phyloP scores from a whole-genome alignment of 2,113 vertebrate genomes.

The Petaurus breviceps region DNA sequence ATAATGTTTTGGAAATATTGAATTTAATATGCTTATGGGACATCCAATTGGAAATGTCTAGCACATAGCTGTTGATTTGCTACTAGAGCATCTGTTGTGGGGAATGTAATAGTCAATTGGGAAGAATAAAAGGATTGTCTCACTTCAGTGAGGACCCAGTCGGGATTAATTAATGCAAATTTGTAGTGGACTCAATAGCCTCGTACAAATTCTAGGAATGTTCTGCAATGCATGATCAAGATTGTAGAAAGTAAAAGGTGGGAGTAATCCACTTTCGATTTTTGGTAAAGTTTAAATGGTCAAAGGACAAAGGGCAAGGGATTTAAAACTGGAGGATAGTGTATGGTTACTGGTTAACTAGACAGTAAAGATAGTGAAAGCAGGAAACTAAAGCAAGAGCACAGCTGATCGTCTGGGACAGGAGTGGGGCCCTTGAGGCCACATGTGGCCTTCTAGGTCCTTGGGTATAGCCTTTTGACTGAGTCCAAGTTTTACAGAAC shows the following conservation, averaged over 20 bases:
- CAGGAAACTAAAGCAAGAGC: not conserved
- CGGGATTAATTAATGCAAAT: not conserved
- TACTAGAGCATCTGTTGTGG: not conserved
- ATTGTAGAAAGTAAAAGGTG: not conserved
- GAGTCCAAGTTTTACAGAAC: no score
- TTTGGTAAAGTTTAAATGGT: not conserved
- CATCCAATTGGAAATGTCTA: not conserved
- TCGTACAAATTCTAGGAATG: not conserved
- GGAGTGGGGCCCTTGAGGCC: no score
- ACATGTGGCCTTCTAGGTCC: no score
- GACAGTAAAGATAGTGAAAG: not conserved
- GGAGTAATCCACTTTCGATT: not conserved
- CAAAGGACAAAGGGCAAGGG: not conserved
- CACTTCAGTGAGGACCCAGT: not conserved
- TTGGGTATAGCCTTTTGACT: no score
- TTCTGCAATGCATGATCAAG: not conserved
- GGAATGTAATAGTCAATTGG: not conserved
- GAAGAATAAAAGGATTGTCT: not conserved
- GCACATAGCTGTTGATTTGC: not conserved
- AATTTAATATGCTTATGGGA: not conserved
- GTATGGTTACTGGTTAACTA: not conserved
- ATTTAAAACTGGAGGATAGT: not conserved
- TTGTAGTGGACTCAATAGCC: not conserved
- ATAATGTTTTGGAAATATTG: not conserved
- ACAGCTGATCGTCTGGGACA: not conserved